Conservation (phyloP, 2,888 invertebrate genomes). For the Linyphia triangularis region DNA sequence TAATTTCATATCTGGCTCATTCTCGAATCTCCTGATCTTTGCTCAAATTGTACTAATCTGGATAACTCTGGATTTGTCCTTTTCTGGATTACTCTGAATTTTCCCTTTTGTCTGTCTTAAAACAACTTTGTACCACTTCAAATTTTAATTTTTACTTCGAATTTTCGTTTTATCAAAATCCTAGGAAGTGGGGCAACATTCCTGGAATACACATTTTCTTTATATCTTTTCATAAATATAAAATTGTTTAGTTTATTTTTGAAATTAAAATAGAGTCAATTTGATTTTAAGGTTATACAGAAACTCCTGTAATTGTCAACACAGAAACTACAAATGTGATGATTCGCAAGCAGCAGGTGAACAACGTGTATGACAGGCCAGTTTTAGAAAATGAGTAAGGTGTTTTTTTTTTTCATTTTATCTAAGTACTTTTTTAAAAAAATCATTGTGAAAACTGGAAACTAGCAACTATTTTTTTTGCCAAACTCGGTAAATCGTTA, state of each 20-base stretch:
- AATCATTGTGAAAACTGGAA: background rate
- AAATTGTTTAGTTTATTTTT: background rate
- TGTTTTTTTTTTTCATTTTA: background rate
- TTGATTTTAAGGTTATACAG: constrained; percentile 38
- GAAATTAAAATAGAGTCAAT: background rate
- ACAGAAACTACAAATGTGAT: constrained; percentile 53
- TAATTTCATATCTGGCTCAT: too few species aligned
- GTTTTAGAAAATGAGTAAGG: constrained; percentile 63
- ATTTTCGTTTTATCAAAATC: background rate
- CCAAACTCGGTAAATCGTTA: too few species aligned
- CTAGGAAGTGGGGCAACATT: too few species aligned
- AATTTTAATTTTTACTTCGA: background rate
- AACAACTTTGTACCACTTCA: too few species aligned
- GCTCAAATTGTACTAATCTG: too few species aligned
- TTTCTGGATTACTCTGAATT: too few species aligned
- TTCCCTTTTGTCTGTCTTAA: too few species aligned
- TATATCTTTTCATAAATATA: background rate
- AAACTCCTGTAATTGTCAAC: constrained; percentile 47
- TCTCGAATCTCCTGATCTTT: too few species aligned
- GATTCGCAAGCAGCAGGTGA: constrained; percentile 40
- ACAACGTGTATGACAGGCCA: constrained; percentile 57
- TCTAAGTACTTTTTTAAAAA: background rate
- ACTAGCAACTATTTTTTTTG: background rate
- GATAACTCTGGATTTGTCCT: too few species aligned
- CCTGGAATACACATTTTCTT: too few species aligned